Evolutionary conservation across 2,888 invertebrate genomes (phyloP), one percentile per base, ranked within the genome.

Genomic region (Anodontia alba): DNA sequence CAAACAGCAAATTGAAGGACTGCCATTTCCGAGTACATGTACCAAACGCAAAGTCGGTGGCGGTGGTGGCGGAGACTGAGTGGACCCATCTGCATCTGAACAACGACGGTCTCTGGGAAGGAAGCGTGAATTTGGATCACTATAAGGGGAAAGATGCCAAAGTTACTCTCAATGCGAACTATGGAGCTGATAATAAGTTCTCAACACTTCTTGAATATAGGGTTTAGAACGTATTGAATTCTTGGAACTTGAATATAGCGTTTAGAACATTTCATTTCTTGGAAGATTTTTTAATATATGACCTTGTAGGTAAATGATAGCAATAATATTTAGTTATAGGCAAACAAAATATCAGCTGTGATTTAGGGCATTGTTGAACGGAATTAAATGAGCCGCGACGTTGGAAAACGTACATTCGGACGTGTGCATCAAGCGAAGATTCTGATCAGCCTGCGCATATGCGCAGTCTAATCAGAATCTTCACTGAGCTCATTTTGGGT

Each of bases 81-180:
- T 90, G 91, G 90, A 89, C 85, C 17, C 84, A 85, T 33, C 85
- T 91, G 17, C 73, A 81, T 26, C 74, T 84, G 31, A 81, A 80
- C n/a, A 74, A 83, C 33, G 86, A 81, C 0, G 87, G 84, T 33
- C 77, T 86, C 1, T 91, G 88, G 79, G 89, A 89, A 66, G 91
- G 90, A 0, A 29, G 69, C 0, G 90, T 91, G 1, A 82, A 88
- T 72, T 85, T 91, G n/a, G 87, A 86, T 43, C 51, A 80, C n/a
- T 79, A 79, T 36, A 87, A 88, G 42, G 86, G 89, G 20, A 76
- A 81, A 20, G 87, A 88, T 33, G 83, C 89, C 54, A 89, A 90
- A 76, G 89, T 87, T 33, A 90, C 89, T 46, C 80, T 90, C 20
- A 91, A 90, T 71, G 89, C 84, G 10, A 90, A 89, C 62, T 90